Evolutionary conservation across 1,140 invertebrate genomes (phyloP), one percentile per base, ranked within the genome.

Genomic region (Lordiphosa stackelbergi): DNA sequence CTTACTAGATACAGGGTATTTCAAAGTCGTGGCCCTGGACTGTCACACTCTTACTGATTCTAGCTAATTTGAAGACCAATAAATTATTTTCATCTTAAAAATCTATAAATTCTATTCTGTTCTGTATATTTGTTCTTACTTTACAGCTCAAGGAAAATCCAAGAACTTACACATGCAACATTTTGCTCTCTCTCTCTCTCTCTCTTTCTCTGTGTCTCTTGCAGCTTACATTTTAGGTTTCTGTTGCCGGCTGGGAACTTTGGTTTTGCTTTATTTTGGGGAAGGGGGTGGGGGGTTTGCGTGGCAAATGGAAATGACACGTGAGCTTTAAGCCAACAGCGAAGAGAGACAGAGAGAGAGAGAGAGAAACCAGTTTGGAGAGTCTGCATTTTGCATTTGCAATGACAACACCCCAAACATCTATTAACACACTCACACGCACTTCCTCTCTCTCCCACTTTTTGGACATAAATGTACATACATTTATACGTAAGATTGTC

Each of bases 351-450:
- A 19, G 9, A 37, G n/a, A 16, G 13, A 16, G 34, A 19, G 9
- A 37, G 41, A 2, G 42, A 34, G 41, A 41, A 46, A 46, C 66
- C 65, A 65, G 66, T 69, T 69, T 59, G 43, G 37, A 42, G 43
- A 69, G 46, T 59, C 36, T 54, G 43, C 43, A 46, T 46, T 46
- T 46, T 46, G 55, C 66, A 66, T 66, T 64, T 66, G 64, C 62
- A 66, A 66, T 66, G 53, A 22, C 54, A 28, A 57, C 55, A 58
- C 40, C 48, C 38, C 52, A 53, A 58, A 22, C 9, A 43, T 34
- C 35, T 37, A 34, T 41, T 41, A 19, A 35, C 45, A 12, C 40
- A 19, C 16, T 19, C 16, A 9, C 13, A 9, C 22, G 11, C 10
- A 24, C 22, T 24, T 24, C 38, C n/a, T 1, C 11, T 1, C 11